Evolutionary conservation across 53 echinoderm and acorn worm genomes (phyloP), one percentile per base, ranked within the genome.

Genomic region (Hippasteria phrygiana): DNA sequence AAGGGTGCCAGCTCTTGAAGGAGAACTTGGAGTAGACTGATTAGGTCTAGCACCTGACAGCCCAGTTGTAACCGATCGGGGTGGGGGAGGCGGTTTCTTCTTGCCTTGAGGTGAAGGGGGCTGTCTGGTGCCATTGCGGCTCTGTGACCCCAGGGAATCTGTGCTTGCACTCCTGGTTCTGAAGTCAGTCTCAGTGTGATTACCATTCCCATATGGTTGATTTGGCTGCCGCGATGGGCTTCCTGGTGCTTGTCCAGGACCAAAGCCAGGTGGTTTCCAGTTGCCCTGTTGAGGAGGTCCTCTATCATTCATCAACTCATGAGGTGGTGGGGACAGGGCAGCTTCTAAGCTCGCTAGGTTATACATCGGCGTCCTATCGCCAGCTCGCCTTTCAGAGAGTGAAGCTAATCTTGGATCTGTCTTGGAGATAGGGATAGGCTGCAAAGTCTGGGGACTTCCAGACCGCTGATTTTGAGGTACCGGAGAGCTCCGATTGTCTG

Each of bases 311-410:
- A 26, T 35, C 32, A 62, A 34, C 3, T 74, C 74, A 31, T 54
- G 46, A 35, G 91, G 64, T 86, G 84, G 91, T 39, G 88, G 77
- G 27, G 91, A 86, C 20, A 85, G 87, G 32, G 85, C 83, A 37
- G 91, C 85, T 50, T 85, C 85, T 14, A 86, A 71, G 82, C 91
- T 92, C 62, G 90, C 91, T 5, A 92, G 92, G 71, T 93, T 92
- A 59, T 96, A 96, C 91, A 94, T 94, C 7, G 96, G 96, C 12
- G 93, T 88, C 47, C 96, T 62, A 55, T 96, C 92, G 7, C 96
- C 92, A 43, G 96, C 93, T 55, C 90, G 91, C 47, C 93, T 92
- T 50, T 88, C 91, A 1, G 87, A 78, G 12, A 96, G 83, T 10
- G 90, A 92, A 8, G 74, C 24, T 32, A 90, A 46, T 22, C 90